Evolutionary conservation across 2,888 invertebrate species (phyloP).

Genomic region (Phortica magna): DNA sequence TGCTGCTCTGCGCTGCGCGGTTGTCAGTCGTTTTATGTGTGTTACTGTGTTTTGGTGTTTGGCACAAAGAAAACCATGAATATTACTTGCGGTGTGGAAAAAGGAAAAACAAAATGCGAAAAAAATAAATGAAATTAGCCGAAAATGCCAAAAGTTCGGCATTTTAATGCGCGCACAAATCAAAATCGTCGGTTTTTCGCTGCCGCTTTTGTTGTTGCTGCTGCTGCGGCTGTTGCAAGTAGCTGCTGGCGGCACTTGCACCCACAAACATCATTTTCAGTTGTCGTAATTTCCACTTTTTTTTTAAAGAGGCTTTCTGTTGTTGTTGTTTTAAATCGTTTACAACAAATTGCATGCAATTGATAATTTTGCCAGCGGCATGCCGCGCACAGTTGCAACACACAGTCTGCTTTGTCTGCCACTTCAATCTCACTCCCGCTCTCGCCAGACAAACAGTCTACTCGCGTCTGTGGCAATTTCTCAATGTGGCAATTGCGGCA

Average conservation of each 20-base stretch:
- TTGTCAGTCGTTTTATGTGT: not conserved
- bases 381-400: slow-evolving; percentile 24
- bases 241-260: slow-evolving; percentile 27
- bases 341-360: slow-evolving; percentile 32
- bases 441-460: not conserved
- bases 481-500: slow-evolving; percentile 2
- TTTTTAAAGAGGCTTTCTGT: not conserved
- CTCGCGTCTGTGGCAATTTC: not conserved
- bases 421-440: too few relatives aligned
- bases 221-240: slow-evolving; percentile 1
- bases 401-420: not conserved
- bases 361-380: slow-evolving; percentile 26
- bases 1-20: too few relatives aligned
- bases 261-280: slow-evolving; percentile 28
- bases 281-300: slow-evolving; percentile 22
- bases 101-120: not conserved
- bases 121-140: slow-evolving; percentile 33
- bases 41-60: slow-evolving; percentile 10
- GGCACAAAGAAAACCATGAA: slow-evolving; percentile 30
- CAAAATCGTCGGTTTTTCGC: not conserved
- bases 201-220: not conserved
- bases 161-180: slow-evolving; percentile 15
- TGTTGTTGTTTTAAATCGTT: slow-evolving; percentile 15
- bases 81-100: not conserved
- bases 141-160: slow-evolving; percentile 26